phyloP scores from a whole-genome alignment of 2,113 vertebrate species.

The Tachuris rubrigastra region DNA sequence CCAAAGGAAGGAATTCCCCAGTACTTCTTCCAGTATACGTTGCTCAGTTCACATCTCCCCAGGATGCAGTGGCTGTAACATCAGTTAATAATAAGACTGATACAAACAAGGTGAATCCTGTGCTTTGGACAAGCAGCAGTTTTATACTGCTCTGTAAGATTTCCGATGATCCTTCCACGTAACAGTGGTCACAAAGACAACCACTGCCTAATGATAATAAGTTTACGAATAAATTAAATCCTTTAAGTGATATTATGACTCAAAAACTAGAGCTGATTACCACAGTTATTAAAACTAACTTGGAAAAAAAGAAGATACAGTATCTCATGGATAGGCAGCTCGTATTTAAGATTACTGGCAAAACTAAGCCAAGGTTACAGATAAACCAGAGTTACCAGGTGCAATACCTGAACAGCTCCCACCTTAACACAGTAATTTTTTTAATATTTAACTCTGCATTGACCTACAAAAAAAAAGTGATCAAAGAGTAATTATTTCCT shows the following conservation, averaged over 20 bases:
- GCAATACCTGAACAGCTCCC: background rate
- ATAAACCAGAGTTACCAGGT: background rate
- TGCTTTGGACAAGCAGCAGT: background rate
- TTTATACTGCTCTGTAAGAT: background rate
- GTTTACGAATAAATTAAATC: background rate
- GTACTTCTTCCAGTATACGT: accelerated
- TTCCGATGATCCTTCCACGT: background rate
- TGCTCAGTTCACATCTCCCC: background rate
- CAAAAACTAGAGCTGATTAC: background rate
- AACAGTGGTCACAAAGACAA: background rate
- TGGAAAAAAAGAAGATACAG: background rate
- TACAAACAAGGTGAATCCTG: background rate
- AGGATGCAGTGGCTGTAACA: background rate
- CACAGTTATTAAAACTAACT: background rate
- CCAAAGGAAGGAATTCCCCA: background rate
- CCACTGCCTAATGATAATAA: background rate
- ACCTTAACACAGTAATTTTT: background rate
- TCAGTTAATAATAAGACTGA: background rate
- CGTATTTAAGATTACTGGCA: background rate
- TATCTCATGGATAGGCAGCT: background rate
- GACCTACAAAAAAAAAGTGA: background rate
- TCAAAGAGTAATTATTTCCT: background rate
- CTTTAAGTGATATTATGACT: background rate
- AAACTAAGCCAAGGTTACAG: background rate
- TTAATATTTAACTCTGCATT: background rate